These are phyloP conservation scores for Ectemnius cavifrons DNA, from an alignment of 2,888 invertebrate species.

Conservation along the genomic window DNA sequence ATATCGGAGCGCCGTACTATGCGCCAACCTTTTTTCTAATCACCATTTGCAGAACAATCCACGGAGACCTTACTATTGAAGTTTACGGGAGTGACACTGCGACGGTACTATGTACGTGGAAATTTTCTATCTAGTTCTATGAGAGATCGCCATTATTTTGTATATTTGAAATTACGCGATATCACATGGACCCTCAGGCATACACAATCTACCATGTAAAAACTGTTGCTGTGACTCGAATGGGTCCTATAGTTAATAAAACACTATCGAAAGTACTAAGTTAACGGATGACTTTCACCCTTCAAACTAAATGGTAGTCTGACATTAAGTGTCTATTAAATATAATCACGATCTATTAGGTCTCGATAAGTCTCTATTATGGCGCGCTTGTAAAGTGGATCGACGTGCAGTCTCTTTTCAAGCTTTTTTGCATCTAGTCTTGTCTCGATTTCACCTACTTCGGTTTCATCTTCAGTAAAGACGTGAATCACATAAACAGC, in stretches of 20 bases:
- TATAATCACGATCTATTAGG: constrained; percentile 53
- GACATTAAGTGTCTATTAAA: constrained; percentile 25
- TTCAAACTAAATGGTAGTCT: too few relatives aligned
- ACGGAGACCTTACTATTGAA: constrained; percentile 89
- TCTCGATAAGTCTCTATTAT: constrained; percentile 50
- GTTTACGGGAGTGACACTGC: neutral
- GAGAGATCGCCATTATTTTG: constrained; percentile 67
- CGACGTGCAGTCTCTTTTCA: constrained; percentile 38
- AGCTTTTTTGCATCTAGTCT: neutral
- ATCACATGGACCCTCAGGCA: too few relatives aligned
- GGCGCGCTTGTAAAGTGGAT: constrained; percentile 46
- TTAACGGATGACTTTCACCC: too few relatives aligned
- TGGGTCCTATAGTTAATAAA: too few relatives aligned
- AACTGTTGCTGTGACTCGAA: too few relatives aligned
- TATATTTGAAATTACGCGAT: constrained; percentile 57
- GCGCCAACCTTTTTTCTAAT: too few relatives aligned
- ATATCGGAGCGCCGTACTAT: neutral
- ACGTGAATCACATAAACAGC: constrained; percentile 60
- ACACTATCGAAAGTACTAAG: too few relatives aligned
- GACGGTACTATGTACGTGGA: neutral
- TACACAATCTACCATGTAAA: too few relatives aligned
- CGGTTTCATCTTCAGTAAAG: constrained; percentile 57
- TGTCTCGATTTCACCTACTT: constrained; percentile 11
- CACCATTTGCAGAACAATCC: constrained; percentile 88
- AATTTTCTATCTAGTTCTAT: constrained; percentile 54